Evolutionary conservation across 1,140 invertebrate species (phyloP), one percentile per base, ranked within the genome.

Genomic region (Drosophila sucinea): DNA sequence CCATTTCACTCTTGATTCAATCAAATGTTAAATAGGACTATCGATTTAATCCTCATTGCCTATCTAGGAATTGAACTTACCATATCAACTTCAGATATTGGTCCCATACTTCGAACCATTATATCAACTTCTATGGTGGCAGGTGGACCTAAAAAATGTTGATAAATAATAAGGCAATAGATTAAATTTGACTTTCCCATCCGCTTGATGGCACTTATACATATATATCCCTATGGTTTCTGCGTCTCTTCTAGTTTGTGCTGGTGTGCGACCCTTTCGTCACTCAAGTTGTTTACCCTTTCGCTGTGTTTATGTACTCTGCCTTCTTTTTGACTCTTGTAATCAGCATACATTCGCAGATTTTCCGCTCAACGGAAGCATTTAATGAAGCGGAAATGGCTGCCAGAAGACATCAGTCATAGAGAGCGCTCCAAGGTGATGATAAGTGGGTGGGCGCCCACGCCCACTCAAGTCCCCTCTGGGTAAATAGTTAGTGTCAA

Each of bases 1-100:
- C 17, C 23, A 23, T 44, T 17, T 17, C n/a, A 44, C 41, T 5
- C 17, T 47, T 47, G 44, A 47, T 47, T 47, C 44, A 4, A 47
- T 47, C 17, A 47, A 23, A 47, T 25, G 44, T 47, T 47, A 47
- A 47, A 25, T 47, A 6, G 44, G 17, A 47, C 44, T 38, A 38
- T 38, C 11, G 40, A 41, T 30, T 30, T 4, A 30, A 3, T 30
- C 4, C 2, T 30, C 30, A 30, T 30, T 8, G 8, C 8, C 10
- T 38, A 17, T 17, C 17, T 17, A 17, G 17, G 17, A 10, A 11
- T 38, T 10, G 10, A 11, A 38, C 92, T 94, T 93, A 96, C 96
- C 96, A 97, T 97, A 79, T 97, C 96, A 38, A 96, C 94, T 93
- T 97, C 97, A 1, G 96, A 97, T 73, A 98, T 96, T 27, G 96